These are phyloP conservation scores for Aurelia aurita complex sp. Pacific DNA, from an alignment of 30 jellyfish, hydroid and myxozoan genomes.

Conservation along the genomic window DNA sequence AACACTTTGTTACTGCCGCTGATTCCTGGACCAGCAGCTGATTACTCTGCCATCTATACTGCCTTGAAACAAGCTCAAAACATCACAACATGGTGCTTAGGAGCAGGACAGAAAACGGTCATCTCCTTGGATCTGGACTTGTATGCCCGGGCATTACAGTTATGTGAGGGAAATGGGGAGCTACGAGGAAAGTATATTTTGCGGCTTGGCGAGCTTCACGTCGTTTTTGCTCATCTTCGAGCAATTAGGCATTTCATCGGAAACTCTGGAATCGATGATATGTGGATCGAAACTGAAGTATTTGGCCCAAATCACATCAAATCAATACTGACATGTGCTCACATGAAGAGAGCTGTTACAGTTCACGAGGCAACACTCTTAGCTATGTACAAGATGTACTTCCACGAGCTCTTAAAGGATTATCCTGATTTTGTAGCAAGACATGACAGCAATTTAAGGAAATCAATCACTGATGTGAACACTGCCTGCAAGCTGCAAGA, in stretches of 20 bases:
- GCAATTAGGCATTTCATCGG: constrained; percentile 9
- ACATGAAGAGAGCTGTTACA: too few relatives aligned
- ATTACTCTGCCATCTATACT: not conserved
- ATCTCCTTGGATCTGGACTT: constrained; percentile 1
- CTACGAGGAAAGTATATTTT: too few relatives aligned
- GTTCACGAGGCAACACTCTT: too few relatives aligned
- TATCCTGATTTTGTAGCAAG: too few relatives aligned
- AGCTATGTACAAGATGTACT: too few relatives aligned
- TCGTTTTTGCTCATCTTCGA: not conserved
- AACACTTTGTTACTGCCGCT: not conserved
- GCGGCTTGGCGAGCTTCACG: too few relatives aligned
- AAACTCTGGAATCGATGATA: not conserved
- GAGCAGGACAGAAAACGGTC: not conserved
- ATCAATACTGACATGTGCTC: not conserved
- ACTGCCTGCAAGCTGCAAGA: too few relatives aligned
- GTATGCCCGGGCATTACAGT: not conserved
- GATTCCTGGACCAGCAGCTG: not conserved
- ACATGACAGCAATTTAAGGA: too few relatives aligned
- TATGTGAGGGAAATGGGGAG: too few relatives aligned
- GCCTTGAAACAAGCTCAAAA: not conserved
- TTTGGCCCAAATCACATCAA: not conserved
- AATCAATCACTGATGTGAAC: too few relatives aligned
- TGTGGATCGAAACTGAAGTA: constrained; percentile 7
- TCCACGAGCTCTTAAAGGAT: too few relatives aligned
- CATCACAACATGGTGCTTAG: not conserved